phyloP scores from a whole-genome alignment of 2,113 vertebrate genomes.

The Oryzias woworae region DNA sequence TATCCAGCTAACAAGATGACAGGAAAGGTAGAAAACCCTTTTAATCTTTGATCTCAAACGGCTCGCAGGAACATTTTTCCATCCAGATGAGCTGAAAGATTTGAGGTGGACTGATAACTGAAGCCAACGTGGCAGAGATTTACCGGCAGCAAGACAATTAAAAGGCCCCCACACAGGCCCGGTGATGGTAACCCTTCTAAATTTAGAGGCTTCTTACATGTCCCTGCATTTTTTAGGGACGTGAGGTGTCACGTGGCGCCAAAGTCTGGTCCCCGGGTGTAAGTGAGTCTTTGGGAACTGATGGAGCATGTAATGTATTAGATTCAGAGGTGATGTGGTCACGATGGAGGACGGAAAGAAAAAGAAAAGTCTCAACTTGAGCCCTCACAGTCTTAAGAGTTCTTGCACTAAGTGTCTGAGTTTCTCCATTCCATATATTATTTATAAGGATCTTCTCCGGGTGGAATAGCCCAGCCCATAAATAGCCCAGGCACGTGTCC shows the following conservation, averaged over 20 bases:
- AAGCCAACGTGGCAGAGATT: conserved; percentile 35
- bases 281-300: conserved; percentile 23
- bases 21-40: conserved; percentile 61
- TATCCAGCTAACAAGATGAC: conserved; percentile 55
- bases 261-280: conserved; percentile 47
- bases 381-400: conserved; percentile 23
- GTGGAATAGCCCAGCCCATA: conserved; percentile 36
- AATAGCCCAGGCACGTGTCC: conserved; percentile 41
- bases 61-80: conserved; percentile 39
- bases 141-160: conserved; percentile 54
- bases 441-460: conserved; percentile 60
- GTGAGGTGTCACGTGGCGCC: conserved; percentile 70
- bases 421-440: conserved; percentile 68
- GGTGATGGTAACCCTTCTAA: conserved; percentile 60
- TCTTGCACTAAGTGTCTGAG: conserved; percentile 63
- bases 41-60: conserved; percentile 51
- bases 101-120: conserved; percentile 10
- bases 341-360: conserved; percentile 12
- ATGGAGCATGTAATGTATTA: conserved; percentile 7
- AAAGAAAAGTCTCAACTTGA: conserved; percentile 2
- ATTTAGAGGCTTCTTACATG: conserved; percentile 76
- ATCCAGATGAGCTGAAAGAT: conserved; percentile 28
- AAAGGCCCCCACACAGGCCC: conserved; percentile 52
- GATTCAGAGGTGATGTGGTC: neutral
- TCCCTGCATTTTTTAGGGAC: conserved; percentile 75